Evolutionary conservation across 2,797 vertebrate species (phyloP).

Genomic region (Chelmon rostratus): DNA sequence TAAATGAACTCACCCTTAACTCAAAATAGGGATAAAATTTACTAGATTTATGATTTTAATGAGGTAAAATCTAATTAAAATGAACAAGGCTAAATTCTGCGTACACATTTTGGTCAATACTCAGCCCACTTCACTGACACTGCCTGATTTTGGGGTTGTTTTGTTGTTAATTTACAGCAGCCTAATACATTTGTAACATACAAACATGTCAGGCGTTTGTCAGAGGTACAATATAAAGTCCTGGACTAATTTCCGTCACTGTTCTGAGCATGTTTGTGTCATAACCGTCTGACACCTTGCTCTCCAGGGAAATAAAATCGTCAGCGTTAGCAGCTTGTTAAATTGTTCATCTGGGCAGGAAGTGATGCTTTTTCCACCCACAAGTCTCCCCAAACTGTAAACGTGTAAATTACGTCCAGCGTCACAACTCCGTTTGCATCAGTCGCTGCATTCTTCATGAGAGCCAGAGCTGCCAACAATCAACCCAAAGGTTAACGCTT

Average conservation of each 20-base stretch:
- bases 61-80: neutral
- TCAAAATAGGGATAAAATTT: neutral
- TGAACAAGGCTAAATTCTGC: neutral
- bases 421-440: neutral
- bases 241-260: neutral
- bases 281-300: conserved; percentile 4
- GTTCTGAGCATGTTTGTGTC: neutral
- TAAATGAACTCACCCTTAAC: neutral
- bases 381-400: neutral
- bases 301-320: neutral
- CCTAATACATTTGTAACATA: neutral
- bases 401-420: conserved; percentile 30
- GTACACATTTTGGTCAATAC: neutral
- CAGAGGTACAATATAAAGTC: neutral
- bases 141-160: neutral
- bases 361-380: conserved; percentile 6
- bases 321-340: neutral
- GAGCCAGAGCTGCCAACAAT: conserved; percentile 3
- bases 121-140: neutral
- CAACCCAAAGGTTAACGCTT: conserved; percentile 9
- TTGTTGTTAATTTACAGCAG: neutral
- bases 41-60: neutral
- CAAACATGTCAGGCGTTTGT: neutral
- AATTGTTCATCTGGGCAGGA: conserved; percentile 35
- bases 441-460: neutral